These are phyloP conservation scores for Bradynema listronoti DNA, from an alignment of 1,140 invertebrate genomes.

Conservation along the genomic window DNA sequence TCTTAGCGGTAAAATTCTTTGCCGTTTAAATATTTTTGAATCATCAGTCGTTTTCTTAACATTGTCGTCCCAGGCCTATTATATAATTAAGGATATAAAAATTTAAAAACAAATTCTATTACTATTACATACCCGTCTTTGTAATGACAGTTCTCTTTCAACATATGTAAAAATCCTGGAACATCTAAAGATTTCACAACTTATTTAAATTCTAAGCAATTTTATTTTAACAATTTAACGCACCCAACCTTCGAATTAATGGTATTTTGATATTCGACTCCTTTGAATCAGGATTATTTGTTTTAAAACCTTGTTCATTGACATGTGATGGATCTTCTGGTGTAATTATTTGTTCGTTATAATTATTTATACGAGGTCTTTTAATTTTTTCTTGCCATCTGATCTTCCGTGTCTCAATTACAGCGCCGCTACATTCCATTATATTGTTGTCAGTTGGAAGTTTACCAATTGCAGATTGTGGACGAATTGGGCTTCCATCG, in stretches of 20 bases:
- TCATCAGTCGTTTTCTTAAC: not conserved
- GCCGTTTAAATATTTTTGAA: not conserved
- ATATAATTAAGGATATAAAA: not conserved
- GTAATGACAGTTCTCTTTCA: not conserved
- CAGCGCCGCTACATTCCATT: not conserved
- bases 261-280: too few relatives aligned
- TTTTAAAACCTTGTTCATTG: too few relatives aligned
- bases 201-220: not conserved
- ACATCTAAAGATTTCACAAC: not conserved
- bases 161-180: conserved; percentile 3
- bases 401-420: not conserved
- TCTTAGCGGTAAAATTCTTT: not conserved
- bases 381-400: not conserved
- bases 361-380: not conserved
- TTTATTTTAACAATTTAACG: not conserved
- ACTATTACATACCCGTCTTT: not conserved
- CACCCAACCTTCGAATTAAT: not conserved
- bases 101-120: conserved; percentile 1
- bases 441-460: not conserved
- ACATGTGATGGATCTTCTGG: not conserved
- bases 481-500: not conserved
- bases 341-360: not conserved
- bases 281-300: too few relatives aligned
- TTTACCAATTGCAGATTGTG: not conserved
- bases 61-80: not conserved